Evolutionary conservation across 2,113 vertebrate genomes (phyloP).

Genomic region (Xenopus tropicalis): DNA sequence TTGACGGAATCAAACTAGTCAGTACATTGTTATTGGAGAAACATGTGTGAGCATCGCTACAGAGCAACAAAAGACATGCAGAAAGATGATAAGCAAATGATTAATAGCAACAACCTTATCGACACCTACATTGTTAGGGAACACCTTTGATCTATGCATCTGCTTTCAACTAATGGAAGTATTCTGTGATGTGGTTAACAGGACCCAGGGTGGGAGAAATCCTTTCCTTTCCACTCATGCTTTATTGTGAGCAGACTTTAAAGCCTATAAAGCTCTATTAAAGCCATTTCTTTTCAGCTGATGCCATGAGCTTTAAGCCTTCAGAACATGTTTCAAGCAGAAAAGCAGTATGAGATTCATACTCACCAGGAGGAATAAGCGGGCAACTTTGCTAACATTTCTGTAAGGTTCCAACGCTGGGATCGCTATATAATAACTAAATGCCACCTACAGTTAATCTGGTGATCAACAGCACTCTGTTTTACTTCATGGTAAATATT

Average conservation of each 20-base stretch:
- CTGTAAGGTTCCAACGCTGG: no score
- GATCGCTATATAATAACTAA: no score
- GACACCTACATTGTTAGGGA: slow-evolving; percentile 3
- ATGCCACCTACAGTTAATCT: no score
- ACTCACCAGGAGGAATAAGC: no score
- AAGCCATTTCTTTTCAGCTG: background rate
- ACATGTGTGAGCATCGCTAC: no score
- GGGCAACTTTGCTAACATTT: no score
- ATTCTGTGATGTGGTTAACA: slow-evolving; percentile 13
- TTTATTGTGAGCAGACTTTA: slow-evolving; percentile 7
- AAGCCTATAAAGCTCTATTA: background rate
- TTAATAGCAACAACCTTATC: background rate
- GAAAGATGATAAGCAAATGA: background rate
- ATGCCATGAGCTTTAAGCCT: background rate
- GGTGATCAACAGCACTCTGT: no score
- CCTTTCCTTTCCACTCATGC: background rate
- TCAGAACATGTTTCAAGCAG: background rate
- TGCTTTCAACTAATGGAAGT: background rate
- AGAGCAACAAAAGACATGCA: background rate
- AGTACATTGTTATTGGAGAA: no score
- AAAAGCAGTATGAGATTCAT: no score
- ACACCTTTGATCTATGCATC: slow-evolving; percentile 16
- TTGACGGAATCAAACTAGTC: no score
- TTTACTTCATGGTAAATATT: no score
- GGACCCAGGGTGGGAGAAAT: background rate